Evolutionary conservation across 2,797 vertebrate species (phyloP).

Genomic region (Oceanodroma leucorhoa): DNA sequence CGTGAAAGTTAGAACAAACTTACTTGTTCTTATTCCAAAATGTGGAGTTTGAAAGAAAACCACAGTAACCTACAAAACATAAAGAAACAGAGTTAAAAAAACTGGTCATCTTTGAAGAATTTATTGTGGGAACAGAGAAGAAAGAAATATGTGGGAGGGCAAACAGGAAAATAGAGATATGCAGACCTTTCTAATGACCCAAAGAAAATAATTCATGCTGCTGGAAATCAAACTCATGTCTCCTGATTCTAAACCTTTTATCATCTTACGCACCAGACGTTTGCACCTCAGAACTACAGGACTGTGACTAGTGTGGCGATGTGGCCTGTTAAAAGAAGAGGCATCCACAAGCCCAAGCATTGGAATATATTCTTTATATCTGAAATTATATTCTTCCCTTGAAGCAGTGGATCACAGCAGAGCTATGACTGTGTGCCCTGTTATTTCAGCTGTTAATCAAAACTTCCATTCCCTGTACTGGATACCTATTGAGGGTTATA

Average conservation of each 20-base stretch:
- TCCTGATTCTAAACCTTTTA: background rate
- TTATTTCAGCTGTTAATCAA: constrained; percentile 16
- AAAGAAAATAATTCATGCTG: background rate
- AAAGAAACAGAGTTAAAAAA: background rate
- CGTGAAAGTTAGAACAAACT: background rate
- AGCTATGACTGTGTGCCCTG: background rate
- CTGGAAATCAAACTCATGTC: background rate
- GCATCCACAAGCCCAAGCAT: background rate
- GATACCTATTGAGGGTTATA: background rate
- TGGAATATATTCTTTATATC: background rate
- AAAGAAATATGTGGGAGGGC: background rate
- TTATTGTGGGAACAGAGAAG: background rate
- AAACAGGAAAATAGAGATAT: background rate
- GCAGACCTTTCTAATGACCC: background rate
- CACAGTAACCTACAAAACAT: background rate
- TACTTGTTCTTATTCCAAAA: constrained; percentile 25
- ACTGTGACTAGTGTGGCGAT: background rate
- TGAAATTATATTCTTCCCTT: background rate
- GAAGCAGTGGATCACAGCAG: background rate
- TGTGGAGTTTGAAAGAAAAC: background rate
- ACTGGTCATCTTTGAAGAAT: background rate
- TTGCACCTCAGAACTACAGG: background rate
- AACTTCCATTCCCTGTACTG: background rate
- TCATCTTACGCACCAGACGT: background rate
- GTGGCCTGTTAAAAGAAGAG: background rate